Evolutionary conservation across 2,113 vertebrate genomes (phyloP).

Genomic region (Micronycteris hirsuta): DNA sequence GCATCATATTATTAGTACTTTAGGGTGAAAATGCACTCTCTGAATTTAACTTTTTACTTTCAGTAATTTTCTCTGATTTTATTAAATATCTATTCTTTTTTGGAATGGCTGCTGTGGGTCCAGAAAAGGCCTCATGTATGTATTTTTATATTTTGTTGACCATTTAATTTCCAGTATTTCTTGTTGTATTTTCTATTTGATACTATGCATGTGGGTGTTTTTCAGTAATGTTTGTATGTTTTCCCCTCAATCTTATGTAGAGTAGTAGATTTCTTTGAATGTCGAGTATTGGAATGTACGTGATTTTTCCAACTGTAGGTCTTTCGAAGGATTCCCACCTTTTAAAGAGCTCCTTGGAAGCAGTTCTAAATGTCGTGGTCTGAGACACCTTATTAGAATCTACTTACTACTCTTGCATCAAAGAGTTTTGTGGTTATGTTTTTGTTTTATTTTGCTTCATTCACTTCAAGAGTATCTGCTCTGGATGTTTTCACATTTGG

Average conservation of each 20-base stretch:
- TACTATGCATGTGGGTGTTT: background rate
- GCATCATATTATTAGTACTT: constrained; percentile 42
- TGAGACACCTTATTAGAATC: background rate
- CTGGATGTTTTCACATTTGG: background rate
- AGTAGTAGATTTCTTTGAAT: background rate
- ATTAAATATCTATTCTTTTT: background rate
- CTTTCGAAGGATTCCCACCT: constrained; percentile 19
- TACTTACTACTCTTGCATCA: background rate
- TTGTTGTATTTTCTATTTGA: background rate
- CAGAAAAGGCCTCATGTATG: background rate
- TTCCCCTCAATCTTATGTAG: background rate
- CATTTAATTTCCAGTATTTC: background rate
- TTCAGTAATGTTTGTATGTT: background rate
- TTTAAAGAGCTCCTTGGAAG: constrained; percentile 17
- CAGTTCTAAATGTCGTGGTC: background rate
- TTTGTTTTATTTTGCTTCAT: constrained; percentile 33
- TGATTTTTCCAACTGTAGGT: background rate
- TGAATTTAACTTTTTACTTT: constrained; percentile 31
- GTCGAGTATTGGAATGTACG: background rate
- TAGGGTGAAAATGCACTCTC: background rate
- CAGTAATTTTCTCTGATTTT: background rate
- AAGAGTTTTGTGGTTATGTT: background rate
- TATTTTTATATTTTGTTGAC: background rate
- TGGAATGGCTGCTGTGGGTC: background rate
- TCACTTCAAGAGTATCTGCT: background rate